A percentile compares a stretch with the other conserved stretches of the same genome.
Evolutionary conservation across 2,888 invertebrate species (phyloP).

Genomic region (Nomada ruficornis): DNA sequence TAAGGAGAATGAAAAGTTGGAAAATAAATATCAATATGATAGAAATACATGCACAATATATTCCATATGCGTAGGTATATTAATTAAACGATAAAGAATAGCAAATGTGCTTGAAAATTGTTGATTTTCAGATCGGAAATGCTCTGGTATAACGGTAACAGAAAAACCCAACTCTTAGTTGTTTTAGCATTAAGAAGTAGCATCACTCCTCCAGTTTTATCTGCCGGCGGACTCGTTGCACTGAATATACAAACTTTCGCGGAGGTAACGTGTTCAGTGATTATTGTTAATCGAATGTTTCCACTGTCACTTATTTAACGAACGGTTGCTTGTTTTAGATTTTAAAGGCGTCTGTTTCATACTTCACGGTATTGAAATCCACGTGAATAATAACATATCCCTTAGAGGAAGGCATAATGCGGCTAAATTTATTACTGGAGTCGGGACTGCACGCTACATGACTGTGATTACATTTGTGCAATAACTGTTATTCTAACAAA

Average conservation of each 20-base stretch:
- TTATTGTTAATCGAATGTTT: too few relatives aligned
- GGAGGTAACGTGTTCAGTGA: not conserved
- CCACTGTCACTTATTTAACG: too few relatives aligned
- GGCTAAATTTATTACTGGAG: too few relatives aligned
- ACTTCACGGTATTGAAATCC: constrained; percentile 2
- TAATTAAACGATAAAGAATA: not conserved
- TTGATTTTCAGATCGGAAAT: constrained; percentile 6
- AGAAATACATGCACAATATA: too few relatives aligned
- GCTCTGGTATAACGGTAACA: not conserved
- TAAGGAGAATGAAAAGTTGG: not conserved
- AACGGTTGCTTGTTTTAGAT: not conserved
- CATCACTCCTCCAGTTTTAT: not conserved
- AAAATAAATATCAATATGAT: too few relatives aligned
- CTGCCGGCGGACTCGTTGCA: constrained; percentile 22
- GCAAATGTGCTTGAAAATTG: too few relatives aligned
- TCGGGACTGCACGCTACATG: too few relatives aligned
- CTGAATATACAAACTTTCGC: constrained; percentile 3
- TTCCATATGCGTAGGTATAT: not conserved
- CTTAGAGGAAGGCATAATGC: too few relatives aligned
- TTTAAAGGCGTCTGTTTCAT: constrained; percentile 1
- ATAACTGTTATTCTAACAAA: too few relatives aligned
- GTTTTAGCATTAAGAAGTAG: not conserved
- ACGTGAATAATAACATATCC: not conserved
- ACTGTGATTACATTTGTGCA: too few relatives aligned
- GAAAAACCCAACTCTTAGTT: not conserved